A percentile compares a stretch with the other conserved stretches of the same genome.
These are phyloP conservation scores for Tursiops truncatus DNA, from an alignment of 2,113 vertebrate species.

Conservation along the genomic window DNA sequence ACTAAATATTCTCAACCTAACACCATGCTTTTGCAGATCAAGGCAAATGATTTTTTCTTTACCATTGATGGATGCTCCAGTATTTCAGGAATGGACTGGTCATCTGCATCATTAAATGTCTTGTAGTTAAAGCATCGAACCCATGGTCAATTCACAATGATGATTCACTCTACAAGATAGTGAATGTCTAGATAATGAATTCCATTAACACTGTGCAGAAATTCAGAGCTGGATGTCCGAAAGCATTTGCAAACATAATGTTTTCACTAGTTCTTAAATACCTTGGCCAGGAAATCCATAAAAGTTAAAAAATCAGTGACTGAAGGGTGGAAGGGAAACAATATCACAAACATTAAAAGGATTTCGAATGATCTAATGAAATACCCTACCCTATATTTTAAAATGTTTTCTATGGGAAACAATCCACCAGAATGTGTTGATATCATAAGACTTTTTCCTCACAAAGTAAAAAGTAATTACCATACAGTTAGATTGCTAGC, in stretches of 20 bases:
- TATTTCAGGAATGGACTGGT: conserved; percentile 26
- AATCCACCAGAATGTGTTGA: conserved; percentile 19
- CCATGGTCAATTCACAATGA: conserved; percentile 41
- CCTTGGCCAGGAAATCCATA: conserved; percentile 8
- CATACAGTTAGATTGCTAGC: background rate
- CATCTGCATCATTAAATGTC: conserved; percentile 38
- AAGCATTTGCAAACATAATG: background rate
- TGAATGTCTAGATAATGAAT: conserved; percentile 41
- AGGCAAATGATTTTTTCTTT: background rate
- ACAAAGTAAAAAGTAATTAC: conserved; percentile 51
- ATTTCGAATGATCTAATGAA: conserved; percentile 37
- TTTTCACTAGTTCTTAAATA: background rate
- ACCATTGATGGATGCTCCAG: background rate
- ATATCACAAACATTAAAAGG: background rate
- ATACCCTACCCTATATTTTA: background rate
- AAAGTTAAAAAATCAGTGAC: conserved; percentile 42
- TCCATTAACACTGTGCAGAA: background rate
- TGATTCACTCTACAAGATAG: conserved; percentile 41
- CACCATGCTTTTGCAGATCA: background rate
- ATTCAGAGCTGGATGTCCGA: background rate
- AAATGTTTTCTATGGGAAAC: background rate
- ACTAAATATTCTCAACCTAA: background rate
- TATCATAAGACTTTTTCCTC: background rate
- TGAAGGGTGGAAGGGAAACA: background rate
- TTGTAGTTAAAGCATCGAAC: conserved; percentile 24